phyloP scores from a whole-genome alignment of 2,888 invertebrate genomes.

The Tetrapedia diversipes region DNA sequence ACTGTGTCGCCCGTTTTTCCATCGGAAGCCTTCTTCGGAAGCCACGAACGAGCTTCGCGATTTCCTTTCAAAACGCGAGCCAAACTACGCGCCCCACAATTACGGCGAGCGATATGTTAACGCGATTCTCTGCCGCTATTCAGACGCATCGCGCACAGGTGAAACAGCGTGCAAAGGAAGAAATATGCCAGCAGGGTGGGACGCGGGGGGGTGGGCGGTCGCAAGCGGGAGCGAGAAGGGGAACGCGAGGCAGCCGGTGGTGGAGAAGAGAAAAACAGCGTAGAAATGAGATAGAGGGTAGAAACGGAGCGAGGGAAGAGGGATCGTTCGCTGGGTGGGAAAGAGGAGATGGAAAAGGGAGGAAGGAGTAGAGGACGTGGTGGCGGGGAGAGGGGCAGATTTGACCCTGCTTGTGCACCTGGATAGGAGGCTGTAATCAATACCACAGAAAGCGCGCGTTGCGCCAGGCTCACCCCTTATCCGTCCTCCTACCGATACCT shows the following conservation, averaged over 20 bases:
- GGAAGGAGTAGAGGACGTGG: slow-evolving; percentile 58
- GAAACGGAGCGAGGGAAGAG: slow-evolving; percentile 38
- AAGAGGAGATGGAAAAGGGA: slow-evolving; percentile 51
- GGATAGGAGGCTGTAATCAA: slow-evolving; percentile 82
- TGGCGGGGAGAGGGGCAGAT: slow-evolving; percentile 68
- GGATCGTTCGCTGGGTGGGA: slow-evolving; percentile 41
- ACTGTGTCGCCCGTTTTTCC: neutral
- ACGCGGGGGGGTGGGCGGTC: neutral
- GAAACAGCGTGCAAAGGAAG: slow-evolving; percentile 39
- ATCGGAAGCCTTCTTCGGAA: no score
- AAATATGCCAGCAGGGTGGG: slow-evolving; percentile 19
- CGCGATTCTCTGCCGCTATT: slow-evolving; percentile 32
- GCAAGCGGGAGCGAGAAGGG: neutral
- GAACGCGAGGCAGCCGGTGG: neutral
- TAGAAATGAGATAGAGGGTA: slow-evolving; percentile 34
- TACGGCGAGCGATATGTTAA: slow-evolving; percentile 8
- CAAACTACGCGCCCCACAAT: neutral
- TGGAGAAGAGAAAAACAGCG: neutral
- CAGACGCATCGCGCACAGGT: slow-evolving; percentile 55
- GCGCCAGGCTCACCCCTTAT: slow-evolving; percentile 72
- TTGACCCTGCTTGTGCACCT: slow-evolving; percentile 81
- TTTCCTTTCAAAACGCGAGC: neutral
- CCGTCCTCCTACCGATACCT: slow-evolving; percentile 67
- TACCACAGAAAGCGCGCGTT: slow-evolving; percentile 79
- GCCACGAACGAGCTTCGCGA: neutral